Percentiles rank a stretch among this genome's conserved stretches.
phyloP scores from a whole-genome alignment of 2,113 vertebrate species.

The Ascaphus truei region DNA sequence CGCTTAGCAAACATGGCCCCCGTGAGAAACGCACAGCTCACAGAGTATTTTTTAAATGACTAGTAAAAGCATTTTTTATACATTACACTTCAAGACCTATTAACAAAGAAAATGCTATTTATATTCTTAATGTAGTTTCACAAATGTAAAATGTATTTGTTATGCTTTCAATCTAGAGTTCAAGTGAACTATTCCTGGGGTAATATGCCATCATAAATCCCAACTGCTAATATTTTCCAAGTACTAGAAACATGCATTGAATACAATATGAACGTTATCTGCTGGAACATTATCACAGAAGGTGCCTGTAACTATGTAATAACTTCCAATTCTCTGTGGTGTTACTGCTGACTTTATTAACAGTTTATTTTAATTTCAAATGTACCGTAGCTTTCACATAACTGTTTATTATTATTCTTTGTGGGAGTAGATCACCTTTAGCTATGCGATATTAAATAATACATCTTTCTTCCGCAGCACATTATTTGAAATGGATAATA shows the following conservation, averaged over 20 bases:
- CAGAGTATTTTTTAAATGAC: not conserved
- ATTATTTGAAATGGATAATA: constrained; percentile 1
- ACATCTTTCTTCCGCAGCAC: not conserved
- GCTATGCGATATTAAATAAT: not conserved
- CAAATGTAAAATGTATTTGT: not conserved
- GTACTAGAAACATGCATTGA: not conserved
- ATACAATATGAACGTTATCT: not conserved
- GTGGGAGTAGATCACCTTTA: not conserved
- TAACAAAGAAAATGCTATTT: not conserved
- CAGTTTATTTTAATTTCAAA: not conserved
- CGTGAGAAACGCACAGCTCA: too few relatives aligned
- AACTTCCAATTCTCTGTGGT: not conserved
- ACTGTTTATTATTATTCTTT: not conserved
- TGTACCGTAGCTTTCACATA: not conserved
- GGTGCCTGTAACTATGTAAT: not conserved
- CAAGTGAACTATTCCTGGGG: not conserved
- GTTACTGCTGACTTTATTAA: not conserved
- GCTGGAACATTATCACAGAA: not conserved
- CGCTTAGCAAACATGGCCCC: too few relatives aligned
- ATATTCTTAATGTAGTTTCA: not conserved
- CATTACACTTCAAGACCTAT: not conserved
- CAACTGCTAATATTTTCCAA: not conserved
- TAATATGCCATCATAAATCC: not conserved
- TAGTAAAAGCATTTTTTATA: not conserved
- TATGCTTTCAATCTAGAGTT: not conserved